Conservation (phyloP, 2,113 vertebrate species). For the Phyllostomus discolor region DNA sequence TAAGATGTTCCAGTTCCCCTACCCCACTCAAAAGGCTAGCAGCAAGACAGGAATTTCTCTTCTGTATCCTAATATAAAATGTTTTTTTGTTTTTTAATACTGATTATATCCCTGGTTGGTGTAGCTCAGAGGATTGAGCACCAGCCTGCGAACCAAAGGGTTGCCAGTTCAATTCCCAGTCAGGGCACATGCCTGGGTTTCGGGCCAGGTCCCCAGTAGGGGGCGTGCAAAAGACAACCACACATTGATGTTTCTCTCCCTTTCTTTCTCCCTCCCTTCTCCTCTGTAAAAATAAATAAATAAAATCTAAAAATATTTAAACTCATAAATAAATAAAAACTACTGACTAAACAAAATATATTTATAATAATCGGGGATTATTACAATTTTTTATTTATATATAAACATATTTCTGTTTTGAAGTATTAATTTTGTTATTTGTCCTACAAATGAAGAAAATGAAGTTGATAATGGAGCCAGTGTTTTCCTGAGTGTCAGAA, state of each 20-base stretch:
- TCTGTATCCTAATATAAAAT: neutral
- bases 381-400: neutral
- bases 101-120: too few relatives aligned
- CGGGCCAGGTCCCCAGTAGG: too few relatives aligned
- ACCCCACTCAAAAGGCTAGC: neutral
- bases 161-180: too few relatives aligned
- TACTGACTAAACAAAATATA: neutral
- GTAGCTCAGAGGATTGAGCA: too few relatives aligned
- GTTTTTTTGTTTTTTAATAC: too few relatives aligned
- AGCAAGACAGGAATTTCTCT: neutral
- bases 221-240: too few relatives aligned
- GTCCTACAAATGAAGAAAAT: neutral
- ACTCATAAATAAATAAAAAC: neutral
- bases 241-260: too few relatives aligned
- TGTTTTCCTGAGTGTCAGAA: neutral
- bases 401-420: neutral
- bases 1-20: neutral
- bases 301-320: too few relatives aligned
- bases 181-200: too few relatives aligned
- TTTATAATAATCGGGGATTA: neutral
- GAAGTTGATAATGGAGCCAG: neutral
- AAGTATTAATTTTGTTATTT: neutral
- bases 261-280: too few relatives aligned
- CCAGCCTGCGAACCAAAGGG: too few relatives aligned
- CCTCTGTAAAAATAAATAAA: too few relatives aligned